phyloP scores from a whole-genome alignment of 2,113 vertebrate genomes.

The Cynoglossus semilaevis region DNA sequence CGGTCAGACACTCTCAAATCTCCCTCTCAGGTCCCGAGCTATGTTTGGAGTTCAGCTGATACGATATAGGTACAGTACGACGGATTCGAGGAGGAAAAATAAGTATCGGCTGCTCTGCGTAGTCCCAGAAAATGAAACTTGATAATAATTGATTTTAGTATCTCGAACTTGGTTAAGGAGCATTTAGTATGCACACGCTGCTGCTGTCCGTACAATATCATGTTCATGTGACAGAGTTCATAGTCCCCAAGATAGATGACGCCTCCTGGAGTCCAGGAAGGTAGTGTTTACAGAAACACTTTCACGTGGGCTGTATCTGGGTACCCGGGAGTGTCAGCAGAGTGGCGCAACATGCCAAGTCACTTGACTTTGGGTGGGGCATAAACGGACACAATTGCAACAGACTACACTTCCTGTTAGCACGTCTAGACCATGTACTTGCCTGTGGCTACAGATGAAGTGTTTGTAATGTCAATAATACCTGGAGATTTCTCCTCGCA shows the following conservation, averaged over 20 bases:
- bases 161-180: constrained; percentile 4
- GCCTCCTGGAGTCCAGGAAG: constrained; percentile 25
- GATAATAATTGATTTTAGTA: constrained; percentile 13
- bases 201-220: constrained; percentile 44
- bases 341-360: not conserved
- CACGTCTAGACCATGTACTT: not conserved
- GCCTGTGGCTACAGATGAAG: not conserved
- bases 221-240: constrained; percentile 54
- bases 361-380: constrained; percentile 5
- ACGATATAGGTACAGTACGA: not conserved
- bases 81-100: not conserved
- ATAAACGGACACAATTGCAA: not conserved
- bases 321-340: constrained; percentile 8
- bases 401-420: not conserved
- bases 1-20: constrained; percentile 8
- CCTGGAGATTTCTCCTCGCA: not conserved
- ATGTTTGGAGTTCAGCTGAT: not conserved
- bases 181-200: constrained; percentile 14
- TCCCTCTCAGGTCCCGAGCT: not conserved
- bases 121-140: not conserved
- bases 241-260: constrained; percentile 52
- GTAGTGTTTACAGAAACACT: constrained; percentile 45
- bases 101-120: not conserved
- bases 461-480: not conserved
- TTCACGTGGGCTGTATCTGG: constrained; percentile 33